A percentile compares a stretch with the other conserved stretches of the same genome.
These are phyloP conservation scores for Xerus rutilus DNA, from an alignment of 2,797 vertebrate species.

Conservation along the genomic window DNA sequence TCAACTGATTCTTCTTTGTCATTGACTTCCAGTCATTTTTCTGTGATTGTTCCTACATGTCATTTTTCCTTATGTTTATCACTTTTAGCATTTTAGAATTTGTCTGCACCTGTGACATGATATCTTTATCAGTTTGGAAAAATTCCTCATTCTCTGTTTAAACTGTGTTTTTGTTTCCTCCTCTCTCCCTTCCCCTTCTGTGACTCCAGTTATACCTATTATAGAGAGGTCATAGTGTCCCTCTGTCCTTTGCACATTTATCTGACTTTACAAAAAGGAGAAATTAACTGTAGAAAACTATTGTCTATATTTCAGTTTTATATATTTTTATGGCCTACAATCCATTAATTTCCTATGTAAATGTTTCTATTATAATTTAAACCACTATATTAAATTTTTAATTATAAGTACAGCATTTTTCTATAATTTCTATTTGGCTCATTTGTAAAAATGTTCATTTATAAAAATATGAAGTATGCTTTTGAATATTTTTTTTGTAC, in stretches of 20 bases:
- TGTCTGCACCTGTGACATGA: not conserved
- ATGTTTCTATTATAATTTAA: not conserved
- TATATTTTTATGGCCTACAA: not conserved
- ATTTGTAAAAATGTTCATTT: not conserved
- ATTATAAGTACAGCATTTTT: not conserved
- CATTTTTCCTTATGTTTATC: not conserved
- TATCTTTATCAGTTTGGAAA: not conserved
- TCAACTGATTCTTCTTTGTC: not conserved
- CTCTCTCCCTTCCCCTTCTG: not conserved
- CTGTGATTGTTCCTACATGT: not conserved
- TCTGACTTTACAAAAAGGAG: not conserved
- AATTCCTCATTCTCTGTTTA: not conserved
- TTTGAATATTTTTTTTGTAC: too few species aligned
- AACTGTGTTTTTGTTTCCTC: not conserved
- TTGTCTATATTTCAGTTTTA: not conserved
- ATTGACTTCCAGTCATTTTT: not conserved
- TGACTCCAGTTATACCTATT: not conserved
- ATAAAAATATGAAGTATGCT: too few species aligned
- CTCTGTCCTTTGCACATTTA: not conserved
- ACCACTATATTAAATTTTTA: not conserved
- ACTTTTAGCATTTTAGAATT: not conserved
- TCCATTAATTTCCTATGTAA: not conserved
- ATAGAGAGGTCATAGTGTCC: not conserved
- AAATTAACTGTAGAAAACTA: not conserved
- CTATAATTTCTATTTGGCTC: not conserved